Evolutionary conservation across 2,888 invertebrate genomes (phyloP), one percentile per base, ranked within the genome.

Genomic region (Ferdinandea cuprea): DNA sequence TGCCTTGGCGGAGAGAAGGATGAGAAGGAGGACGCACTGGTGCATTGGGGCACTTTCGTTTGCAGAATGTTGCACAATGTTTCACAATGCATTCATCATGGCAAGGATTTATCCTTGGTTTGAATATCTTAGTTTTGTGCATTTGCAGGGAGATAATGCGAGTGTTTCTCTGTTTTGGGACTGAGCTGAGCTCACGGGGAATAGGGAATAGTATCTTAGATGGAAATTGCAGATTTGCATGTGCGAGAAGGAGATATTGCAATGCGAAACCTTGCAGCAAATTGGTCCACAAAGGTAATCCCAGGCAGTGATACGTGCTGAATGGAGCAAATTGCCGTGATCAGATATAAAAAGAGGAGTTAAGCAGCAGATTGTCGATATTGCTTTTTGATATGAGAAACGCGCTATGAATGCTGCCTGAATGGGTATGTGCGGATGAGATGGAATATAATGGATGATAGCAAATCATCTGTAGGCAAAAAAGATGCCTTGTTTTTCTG

Each of bases 81-180:
- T 42, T 48, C 40, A 42, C 54, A 65, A 65, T 37, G 50, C 56
- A 65, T 73, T 56, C 56, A 58, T 65, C 73, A 65, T 54, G 40
- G 30, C 13, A 73, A 42, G 21, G 48, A 50, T 50, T 56, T 40
- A 44, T 42, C 17, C 17, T 7, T 15, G 13, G 11, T 9, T 9
- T 30, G 4, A 8, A 3, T n/a, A 9, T 3, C 40, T 30, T 5
- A 15, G 15, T 32, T 25, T 25, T 61, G 42, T 15, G 63, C 42
- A 46, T 17, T 44, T 21, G 30, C 8, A 15, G 37, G 19, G 15
- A 73, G 56, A 65, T 65, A 56, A 63, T 35, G 52, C 37, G 63
- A 56, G 37, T 44, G 9, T 50, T 35, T 40, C 11, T 32, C 21
- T 17, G 32, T 7, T 32, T 32, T 8, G 5, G 25, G 25, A n/a